Conservation (phyloP, 2,113 vertebrate genomes). For the Daphoenositta chrysoptera region DNA sequence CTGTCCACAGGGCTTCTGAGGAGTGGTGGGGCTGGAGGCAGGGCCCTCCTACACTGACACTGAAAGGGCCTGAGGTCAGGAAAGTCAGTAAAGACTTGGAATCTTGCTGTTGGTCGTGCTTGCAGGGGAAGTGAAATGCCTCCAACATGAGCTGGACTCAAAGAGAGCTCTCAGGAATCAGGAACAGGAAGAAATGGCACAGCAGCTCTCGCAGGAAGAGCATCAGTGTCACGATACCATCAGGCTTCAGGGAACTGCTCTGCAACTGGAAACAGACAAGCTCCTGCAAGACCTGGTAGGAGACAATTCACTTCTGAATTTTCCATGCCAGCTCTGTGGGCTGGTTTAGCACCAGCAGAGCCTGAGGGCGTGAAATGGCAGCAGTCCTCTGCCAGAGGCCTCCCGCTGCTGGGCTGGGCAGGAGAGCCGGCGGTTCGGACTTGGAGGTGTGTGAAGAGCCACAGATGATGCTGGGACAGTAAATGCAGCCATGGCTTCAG, state of each 20-base stretch:
- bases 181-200: background rate
- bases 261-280: constrained; percentile 28
- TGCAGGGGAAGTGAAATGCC: constrained; percentile 81
- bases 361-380: background rate
- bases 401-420: too few species aligned
- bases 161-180: constrained; percentile 40
- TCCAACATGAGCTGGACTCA: constrained; percentile 71
- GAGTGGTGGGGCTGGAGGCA: background rate
- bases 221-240: background rate
- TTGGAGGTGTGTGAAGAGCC: too few species aligned
- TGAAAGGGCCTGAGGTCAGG: background rate
- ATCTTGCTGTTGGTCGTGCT: background rate
- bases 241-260: background rate
- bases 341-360: background rate
- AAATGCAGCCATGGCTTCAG: too few species aligned
- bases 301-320: background rate
- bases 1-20: background rate
- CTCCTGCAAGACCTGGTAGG: constrained; percentile 62
- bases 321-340: background rate
- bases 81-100: background rate
- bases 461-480: too few species aligned
- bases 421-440: too few species aligned
- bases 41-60: background rate
- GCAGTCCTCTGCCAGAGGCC: background rate
- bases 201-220: constrained; percentile 6